phyloP scores from a whole-genome alignment of 2,888 invertebrate species.

The Teinopalpus imperialis region DNA sequence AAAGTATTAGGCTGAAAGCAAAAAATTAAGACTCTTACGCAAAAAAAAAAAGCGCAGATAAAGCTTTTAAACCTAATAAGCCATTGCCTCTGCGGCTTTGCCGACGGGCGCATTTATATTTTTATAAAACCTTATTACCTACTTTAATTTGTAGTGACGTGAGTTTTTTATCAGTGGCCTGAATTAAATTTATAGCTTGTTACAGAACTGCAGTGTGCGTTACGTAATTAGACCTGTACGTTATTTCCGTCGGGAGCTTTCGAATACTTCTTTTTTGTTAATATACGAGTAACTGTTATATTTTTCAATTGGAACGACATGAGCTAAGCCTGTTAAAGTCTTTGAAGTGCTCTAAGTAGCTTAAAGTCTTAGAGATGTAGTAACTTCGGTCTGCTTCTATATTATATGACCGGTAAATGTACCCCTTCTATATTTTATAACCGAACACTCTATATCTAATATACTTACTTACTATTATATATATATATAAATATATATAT shows the following conservation, averaged over 20 bases:
- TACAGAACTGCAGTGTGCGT: background rate
- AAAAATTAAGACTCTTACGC: background rate
- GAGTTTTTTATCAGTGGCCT: slow-evolving; percentile 3
- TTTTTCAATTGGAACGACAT: too few species aligned
- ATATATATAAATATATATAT: too few species aligned
- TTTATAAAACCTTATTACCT: slow-evolving; percentile 4
- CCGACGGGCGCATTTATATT: background rate
- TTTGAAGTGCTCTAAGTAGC: slow-evolving; percentile 4
- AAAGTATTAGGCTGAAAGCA: too few species aligned
- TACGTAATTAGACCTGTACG: background rate
- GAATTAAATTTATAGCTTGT: background rate
- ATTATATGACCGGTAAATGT: too few species aligned
- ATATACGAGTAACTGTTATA: background rate
- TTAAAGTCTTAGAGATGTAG: slow-evolving; percentile 14
- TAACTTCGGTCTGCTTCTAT: background rate
- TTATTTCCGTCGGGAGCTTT: background rate
- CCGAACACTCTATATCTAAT: too few species aligned
- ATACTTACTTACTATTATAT: too few species aligned
- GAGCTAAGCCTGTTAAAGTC: background rate
- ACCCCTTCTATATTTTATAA: too few species aligned
- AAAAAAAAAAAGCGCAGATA: background rate
- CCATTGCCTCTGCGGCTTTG: background rate
- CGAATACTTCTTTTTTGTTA: too few species aligned
- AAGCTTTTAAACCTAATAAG: background rate
- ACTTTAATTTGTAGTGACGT: background rate